Conservation (phyloP, 2,113 vertebrate species). For the Falco punctatus region DNA sequence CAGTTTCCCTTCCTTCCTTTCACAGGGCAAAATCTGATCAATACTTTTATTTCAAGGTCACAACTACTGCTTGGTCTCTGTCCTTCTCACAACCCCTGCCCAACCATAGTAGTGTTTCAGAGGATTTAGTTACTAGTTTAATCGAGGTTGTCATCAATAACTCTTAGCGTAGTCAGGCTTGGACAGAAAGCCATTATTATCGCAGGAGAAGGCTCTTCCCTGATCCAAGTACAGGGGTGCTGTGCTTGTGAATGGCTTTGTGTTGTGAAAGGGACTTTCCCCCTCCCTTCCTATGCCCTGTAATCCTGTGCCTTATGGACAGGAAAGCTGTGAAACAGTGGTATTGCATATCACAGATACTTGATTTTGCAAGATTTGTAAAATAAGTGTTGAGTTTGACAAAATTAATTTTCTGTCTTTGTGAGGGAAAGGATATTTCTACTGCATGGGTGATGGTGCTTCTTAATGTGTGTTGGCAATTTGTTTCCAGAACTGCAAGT, state of each 20-base stretch:
- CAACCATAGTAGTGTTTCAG: not conserved
- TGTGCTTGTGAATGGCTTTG: accelerated
- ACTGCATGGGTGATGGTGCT: not conserved
- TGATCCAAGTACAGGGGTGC: not conserved
- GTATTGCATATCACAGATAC: not conserved
- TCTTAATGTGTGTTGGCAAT: not conserved
- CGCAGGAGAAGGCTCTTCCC: not conserved
- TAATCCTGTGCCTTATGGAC: not conserved
- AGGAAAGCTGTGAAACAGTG: not conserved
- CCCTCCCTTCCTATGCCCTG: not conserved
- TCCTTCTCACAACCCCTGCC: not conserved
- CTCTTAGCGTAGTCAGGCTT: not conserved
- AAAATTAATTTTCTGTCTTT: not conserved
- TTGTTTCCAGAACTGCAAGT: not conserved
- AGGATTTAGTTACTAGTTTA: slow-evolving; percentile 14
- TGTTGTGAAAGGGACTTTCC: not conserved
- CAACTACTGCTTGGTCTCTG: slow-evolving; percentile 19
- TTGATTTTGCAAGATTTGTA: not conserved
- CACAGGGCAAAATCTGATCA: slow-evolving; percentile 74
- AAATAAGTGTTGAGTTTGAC: not conserved
- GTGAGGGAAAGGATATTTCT: not conserved
- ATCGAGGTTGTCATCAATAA: not conserved
- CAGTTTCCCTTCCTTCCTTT: slow-evolving; percentile 78
- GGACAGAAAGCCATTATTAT: not conserved
- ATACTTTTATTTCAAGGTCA: slow-evolving; percentile 89